These are phyloP conservation scores for Stegostoma tigrinum DNA, from an alignment of 2,113 vertebrate genomes.

Conservation along the genomic window DNA sequence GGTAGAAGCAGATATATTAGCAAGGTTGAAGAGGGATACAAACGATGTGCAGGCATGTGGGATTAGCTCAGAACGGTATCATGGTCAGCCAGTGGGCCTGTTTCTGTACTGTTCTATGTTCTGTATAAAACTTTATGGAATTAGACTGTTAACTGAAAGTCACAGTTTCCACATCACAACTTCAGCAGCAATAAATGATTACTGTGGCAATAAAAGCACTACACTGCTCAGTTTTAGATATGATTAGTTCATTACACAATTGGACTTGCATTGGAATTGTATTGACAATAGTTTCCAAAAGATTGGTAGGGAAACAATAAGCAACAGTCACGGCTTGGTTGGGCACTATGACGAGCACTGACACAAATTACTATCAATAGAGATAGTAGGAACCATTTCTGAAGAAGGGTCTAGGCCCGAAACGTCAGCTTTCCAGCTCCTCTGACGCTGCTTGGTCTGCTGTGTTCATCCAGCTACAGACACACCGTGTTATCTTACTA, in stretches of 20 bases:
- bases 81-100: no score
- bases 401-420: no score
- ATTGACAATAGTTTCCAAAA: background rate
- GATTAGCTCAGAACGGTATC: no score
- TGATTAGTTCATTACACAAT: background rate
- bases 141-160: background rate
- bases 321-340: background rate
- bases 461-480: no score
- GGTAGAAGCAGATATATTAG: no score
- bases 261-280: background rate
- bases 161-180: background rate
- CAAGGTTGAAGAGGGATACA: no score
- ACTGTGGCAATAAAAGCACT: background rate
- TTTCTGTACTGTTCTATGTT: no score
- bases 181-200: background rate
- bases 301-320: background rate
- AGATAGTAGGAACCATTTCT: no score
- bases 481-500: no score
- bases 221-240: background rate
- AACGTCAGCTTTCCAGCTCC: no score
- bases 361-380: background rate
- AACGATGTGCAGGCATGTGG: no score
- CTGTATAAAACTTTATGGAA: background rate
- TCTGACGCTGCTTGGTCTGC: no score
- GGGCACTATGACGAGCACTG: background rate